These are phyloP conservation scores for Eupeodes latifasciatus DNA, from an alignment of 2,888 invertebrate species.

Conservation along the genomic window DNA sequence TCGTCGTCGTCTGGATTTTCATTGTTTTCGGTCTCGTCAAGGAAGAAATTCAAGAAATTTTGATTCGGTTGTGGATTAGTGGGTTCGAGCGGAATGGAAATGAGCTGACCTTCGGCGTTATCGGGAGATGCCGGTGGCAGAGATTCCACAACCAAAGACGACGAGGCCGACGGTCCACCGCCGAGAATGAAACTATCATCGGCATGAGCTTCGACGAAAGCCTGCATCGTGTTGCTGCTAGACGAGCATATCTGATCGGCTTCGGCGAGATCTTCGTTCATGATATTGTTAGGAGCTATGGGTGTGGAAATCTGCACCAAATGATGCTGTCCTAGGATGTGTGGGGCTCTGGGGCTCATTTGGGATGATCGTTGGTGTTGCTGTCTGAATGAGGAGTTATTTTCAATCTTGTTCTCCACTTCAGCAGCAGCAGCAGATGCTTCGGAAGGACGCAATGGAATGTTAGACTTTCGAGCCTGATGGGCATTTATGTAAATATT, in stretches of 20 bases:
- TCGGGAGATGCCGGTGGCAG: conserved; percentile 50
- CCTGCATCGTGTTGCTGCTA: conserved; percentile 71
- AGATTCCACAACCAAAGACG: conserved; percentile 1
- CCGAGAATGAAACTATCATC: conserved; percentile 60
- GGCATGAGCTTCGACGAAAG: conserved; percentile 38
- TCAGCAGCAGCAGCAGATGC: conserved; percentile 21
- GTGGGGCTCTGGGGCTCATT: conserved; percentile 41
- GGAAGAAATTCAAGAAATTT: conserved; percentile 64
- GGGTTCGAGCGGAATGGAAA: conserved; percentile 58
- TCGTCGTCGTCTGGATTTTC: conserved; percentile 82
- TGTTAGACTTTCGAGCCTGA: conserved; percentile 68
- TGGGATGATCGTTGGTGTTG: conserved; percentile 27
- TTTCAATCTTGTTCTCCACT: conserved; percentile 68
- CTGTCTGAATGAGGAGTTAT: conserved; percentile 55
- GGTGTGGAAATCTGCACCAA: conserved; percentile 29
- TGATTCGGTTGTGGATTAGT: conserved; percentile 43
- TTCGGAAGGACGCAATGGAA: conserved; percentile 57
- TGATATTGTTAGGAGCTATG: conserved; percentile 84
- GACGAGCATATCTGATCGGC: conserved; percentile 89
- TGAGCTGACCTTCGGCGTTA: conserved; percentile 55
- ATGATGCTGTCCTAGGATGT: conserved; percentile 70
- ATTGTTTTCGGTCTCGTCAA: conserved; percentile 81
- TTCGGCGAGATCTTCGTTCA: conserved; percentile 90
- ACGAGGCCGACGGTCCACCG: background rate
- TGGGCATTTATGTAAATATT: conserved; percentile 68